Evolutionary conservation across 2,888 invertebrate genomes (phyloP).

Genomic region (Penaeus monodon): DNA sequence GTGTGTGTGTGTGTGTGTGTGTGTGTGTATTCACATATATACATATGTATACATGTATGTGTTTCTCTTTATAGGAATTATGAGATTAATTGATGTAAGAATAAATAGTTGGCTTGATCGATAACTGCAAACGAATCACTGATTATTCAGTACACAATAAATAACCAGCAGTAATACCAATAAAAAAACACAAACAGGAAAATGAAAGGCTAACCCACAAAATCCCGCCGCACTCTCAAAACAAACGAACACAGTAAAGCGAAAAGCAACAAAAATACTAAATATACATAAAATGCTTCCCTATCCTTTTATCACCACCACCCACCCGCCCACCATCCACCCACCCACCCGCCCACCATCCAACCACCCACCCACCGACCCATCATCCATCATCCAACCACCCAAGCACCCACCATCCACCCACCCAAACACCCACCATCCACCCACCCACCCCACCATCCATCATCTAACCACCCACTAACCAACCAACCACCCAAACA

Average conservation of each 20-base stretch:
- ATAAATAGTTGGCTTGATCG: background rate
- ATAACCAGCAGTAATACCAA: too few species aligned
- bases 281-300: background rate
- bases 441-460: background rate
- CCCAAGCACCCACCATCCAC: background rate
- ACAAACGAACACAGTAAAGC: too few species aligned
- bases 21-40: background rate
- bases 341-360: background rate
- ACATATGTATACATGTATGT: conserved; percentile 21
- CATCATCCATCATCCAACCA: background rate
- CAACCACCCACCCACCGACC: background rate
- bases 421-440: background rate
- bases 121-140: too few species aligned
- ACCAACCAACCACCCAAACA: background rate
- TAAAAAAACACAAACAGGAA: too few species aligned
- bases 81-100: background rate
- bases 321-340: too few species aligned
- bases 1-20: background rate
- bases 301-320: background rate
- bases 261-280: too few species aligned
- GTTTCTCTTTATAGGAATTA: background rate
- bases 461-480: background rate
- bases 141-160: too few species aligned
- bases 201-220: too few species aligned
- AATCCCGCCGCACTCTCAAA: too few species aligned